Conservation (phyloP, 2,797 vertebrate genomes). For the Holocentrus rufus region DNA sequence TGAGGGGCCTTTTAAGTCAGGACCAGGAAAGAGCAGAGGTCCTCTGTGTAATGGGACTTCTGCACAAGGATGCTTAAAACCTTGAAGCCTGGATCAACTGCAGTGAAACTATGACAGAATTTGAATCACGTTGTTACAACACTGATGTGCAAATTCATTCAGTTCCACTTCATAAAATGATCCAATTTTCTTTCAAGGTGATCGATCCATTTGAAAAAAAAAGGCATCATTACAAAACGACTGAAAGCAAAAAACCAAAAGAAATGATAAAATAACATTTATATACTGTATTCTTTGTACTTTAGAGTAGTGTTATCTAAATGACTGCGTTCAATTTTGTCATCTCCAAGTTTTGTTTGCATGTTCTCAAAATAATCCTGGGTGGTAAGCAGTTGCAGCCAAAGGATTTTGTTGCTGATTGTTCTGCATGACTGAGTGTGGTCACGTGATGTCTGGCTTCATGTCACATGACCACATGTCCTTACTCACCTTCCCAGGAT, state of each 20-base stretch:
- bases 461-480: not conserved
- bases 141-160: not conserved
- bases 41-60: not conserved
- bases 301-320: no score
- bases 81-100: not conserved
- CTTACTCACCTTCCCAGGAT: constrained; percentile 93
- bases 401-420: not conserved
- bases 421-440: not conserved
- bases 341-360: not conserved
- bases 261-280: no score
- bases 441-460: not conserved
- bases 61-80: constrained; percentile 4
- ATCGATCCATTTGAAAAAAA: no score
- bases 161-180: not conserved
- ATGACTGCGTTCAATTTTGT: no score
- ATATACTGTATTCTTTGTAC: no score
- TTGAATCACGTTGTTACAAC: not conserved
- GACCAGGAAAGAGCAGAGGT: constrained; percentile 15
- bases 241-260: no score
- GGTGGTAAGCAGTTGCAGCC: not conserved
- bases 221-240: no score
- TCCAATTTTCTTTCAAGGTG: no score
- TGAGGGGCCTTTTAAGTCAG: constrained; percentile 20
- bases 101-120: not conserved
- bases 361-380: not conserved